Evolutionary conservation across 1,140 invertebrate species (phyloP), one percentile per base, ranked within the genome.

Genomic region (Pseudomyrmex cubaensis): DNA sequence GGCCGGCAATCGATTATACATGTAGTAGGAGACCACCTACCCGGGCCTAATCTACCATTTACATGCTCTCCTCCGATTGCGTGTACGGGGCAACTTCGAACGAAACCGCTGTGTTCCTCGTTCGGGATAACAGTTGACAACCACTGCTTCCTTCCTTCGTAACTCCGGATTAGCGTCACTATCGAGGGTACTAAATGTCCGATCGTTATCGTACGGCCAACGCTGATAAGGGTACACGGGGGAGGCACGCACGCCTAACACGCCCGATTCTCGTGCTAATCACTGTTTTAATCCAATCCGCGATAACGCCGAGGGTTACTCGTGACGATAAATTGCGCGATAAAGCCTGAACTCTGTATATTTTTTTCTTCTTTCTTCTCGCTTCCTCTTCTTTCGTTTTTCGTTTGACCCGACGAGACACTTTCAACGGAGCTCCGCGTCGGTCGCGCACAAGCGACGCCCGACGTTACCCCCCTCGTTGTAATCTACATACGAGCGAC

Each of bases 111-210:
- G 87, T 85, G 87, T 89, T 84, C 46, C 87, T 85, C 70, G 50
- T 13, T 35, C 35, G 44, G 88, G 85, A 89, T 89, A 89, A 89
- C 85, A 62, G 83, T 90, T 89, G 88, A 88, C 88, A 91, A 87
- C 84, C 85, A 85, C 76, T 85, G 90, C 86, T 85, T 90, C 82
- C 87, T 90, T 89, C 85, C 87, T 90, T 87, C 87, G 87, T 90
- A 87, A 90, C 78, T 89, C 82, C 87, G 90, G 90, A 91, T 91
- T 92, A 89, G 86, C 90, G 85, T 90, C 89, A 89, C 88, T 90
- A 91, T 92, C 90, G 87, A 82, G 74, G 87, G 67, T 91, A 92
- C 90, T 91, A 91, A 92, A 92, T 92, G 91, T 91, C 90, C 89
- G 90, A 92, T 90, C 85, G 84, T 88, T 90, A 92, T 91, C 91